Conservation (phyloP, 2,113 vertebrate genomes). For the Hippocampus abdominalis region DNA sequence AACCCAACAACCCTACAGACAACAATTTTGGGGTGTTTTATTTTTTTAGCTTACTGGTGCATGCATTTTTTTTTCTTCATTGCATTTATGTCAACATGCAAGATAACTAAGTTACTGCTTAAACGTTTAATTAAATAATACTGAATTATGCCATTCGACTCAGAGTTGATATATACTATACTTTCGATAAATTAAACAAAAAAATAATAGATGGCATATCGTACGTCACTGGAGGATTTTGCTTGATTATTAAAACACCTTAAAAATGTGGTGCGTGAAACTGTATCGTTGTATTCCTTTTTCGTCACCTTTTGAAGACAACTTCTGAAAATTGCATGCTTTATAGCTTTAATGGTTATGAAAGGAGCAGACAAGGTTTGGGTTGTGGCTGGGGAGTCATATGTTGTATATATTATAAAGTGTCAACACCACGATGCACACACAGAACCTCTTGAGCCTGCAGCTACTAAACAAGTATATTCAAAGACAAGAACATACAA, state of each 20-base stretch:
- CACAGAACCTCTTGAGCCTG: not conserved
- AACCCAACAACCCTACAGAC: not conserved
- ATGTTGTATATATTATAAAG: slow-evolving; percentile 6
- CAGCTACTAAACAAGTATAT: not conserved
- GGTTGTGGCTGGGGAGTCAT: not conserved
- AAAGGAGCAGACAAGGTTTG: slow-evolving; percentile 22
- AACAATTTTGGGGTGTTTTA: not conserved
- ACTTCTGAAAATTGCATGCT: slow-evolving; percentile 40
- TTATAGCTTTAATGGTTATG: slow-evolving; percentile 28
- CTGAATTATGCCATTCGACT: not conserved
- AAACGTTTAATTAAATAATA: not conserved
- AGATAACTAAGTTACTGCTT: not conserved
- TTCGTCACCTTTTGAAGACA: slow-evolving; percentile 33
- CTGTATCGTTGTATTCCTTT: not conserved
- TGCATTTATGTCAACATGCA: not conserved
- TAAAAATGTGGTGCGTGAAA: not conserved
- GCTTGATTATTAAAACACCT: not conserved
- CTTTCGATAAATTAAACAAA: not conserved
- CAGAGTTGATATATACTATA: not conserved
- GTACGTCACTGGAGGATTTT: not conserved
- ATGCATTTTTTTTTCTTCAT: not conserved
- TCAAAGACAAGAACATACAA: not conserved
- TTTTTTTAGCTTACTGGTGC: not conserved
- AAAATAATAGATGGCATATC: not conserved
- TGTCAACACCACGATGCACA: not conserved